Conservation (phyloP, 2,797 vertebrate species). For the Alauda arvensis region DNA sequence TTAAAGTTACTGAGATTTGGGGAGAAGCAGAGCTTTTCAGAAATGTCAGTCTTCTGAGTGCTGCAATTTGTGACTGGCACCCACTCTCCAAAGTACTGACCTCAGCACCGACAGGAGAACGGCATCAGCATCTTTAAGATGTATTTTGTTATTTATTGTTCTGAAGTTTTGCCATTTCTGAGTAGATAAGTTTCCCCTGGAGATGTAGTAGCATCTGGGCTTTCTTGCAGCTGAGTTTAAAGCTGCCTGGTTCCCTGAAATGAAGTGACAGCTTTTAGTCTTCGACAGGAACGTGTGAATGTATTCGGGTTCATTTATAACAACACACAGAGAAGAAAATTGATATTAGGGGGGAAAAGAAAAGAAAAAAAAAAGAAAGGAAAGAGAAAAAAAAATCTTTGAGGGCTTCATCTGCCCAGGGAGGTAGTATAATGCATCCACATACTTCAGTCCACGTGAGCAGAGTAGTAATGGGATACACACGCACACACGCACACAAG, state of each 20-base stretch:
- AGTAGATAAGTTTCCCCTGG: slow-evolving; percentile 55
- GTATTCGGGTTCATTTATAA: slow-evolving; percentile 62
- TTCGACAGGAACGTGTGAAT: slow-evolving; percentile 51
- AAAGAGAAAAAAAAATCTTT: not conserved
- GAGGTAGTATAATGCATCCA: not conserved
- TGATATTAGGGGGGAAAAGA: not conserved
- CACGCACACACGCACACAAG: not conserved
- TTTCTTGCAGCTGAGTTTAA: slow-evolving; percentile 65
- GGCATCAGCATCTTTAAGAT: slow-evolving; percentile 8
- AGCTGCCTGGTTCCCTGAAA: slow-evolving; percentile 63
- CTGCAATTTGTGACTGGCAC: slow-evolving; percentile 41
- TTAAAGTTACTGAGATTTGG: slow-evolving; percentile 42
- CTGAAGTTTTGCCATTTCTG: slow-evolving; percentile 45
- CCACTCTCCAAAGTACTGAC: slow-evolving; percentile 44
- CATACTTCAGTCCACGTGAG: slow-evolving; percentile 10
- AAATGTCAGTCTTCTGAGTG: slow-evolving; percentile 32
- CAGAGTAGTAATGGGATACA: not conserved
- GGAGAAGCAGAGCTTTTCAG: slow-evolving; percentile 51
- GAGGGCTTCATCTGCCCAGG: slow-evolving; percentile 23
- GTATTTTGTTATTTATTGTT: slow-evolving; percentile 48
- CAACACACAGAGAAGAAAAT: slow-evolving; percentile 54
- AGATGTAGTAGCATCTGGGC: slow-evolving; percentile 62
- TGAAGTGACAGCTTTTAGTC: slow-evolving; percentile 60
- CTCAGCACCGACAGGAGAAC: not conserved
- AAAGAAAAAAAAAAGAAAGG: not conserved